Evolutionary conservation across 2,888 invertebrate species (phyloP), one percentile per base, ranked within the genome.

Genomic region (Orthonevra nobilis): DNA sequence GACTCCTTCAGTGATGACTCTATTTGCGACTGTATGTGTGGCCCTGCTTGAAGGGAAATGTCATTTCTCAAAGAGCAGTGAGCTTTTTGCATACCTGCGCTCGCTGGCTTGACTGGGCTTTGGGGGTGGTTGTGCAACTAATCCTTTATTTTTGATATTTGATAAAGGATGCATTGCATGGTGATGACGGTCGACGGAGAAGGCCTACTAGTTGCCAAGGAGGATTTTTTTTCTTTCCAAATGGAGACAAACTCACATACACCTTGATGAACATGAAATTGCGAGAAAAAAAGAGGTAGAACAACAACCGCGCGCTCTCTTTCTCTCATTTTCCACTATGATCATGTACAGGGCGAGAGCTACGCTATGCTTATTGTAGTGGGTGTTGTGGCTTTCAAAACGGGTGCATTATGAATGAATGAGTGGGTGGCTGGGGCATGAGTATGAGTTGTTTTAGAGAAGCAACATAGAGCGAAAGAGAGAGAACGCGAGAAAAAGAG

Each of bases 131-230:
- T 72, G 66, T 56, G 60, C 66, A 72, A 79, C 72, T 79, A 79
- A 79, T 79, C 72, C 72, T 56, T 72, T 66, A 54, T 72, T 79
- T 79, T 23, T 79, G 72, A 42, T 54, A 72, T 72, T 79, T 79
- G 79, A 79, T 79, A 72, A 61, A 61, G 72, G 60, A 79, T 79
- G 66, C 66, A 79, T 66, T 52, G 34, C 50, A 64, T 44, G 64
- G 54, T 52, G 74, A 44, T 17, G 60, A 14, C 32, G 60, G 32
- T 40, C 52, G 48, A 60, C 70, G 50, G 44, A 77, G 64, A 56
- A 79, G 66, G 79, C 72, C 72, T 79, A 79, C 66, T 36, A 48
- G 79, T 79, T 79, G 79, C 72, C 79, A 79, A 42, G 74, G 66
- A 44, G 68, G 54, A 38, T 30, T 70, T 77, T 69, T 77, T 79